These are phyloP conservation scores for Gastrophysa polygoni DNA, from an alignment of 2,888 invertebrate species.

Conservation along the genomic window DNA sequence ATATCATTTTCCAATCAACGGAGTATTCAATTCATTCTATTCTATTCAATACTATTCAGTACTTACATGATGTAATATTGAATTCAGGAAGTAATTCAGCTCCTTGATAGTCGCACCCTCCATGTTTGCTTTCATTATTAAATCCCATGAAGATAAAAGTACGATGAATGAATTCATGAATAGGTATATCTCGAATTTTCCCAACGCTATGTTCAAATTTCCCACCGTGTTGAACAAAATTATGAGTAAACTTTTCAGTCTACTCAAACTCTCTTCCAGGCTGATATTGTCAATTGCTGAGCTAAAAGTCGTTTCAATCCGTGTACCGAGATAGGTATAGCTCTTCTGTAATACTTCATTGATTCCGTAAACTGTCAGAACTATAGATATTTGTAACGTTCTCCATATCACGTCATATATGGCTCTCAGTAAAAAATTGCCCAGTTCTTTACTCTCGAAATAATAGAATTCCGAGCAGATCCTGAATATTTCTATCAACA, in stretches of 20 bases:
- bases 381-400: not conserved
- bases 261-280: not conserved
- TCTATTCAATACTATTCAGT: too few species aligned
- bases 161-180: not conserved
- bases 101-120: too few species aligned
- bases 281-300: not conserved
- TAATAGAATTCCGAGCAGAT: too few species aligned
- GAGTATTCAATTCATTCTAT: too few species aligned
- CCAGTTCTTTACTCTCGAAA: too few species aligned
- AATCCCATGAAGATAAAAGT: too few species aligned
- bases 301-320: not conserved
- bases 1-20: too few species aligned
- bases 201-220: not conserved
- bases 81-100: too few species aligned
- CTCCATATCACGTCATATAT: not conserved
- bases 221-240: not conserved
- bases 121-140: too few species aligned
- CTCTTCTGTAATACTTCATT: not conserved
- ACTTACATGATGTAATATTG: too few species aligned
- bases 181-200: not conserved
- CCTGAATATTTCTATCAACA: too few species aligned
- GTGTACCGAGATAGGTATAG: not conserved
- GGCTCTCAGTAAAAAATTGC: not conserved
- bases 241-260: not conserved
- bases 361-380: not conserved